These are phyloP conservation scores for Glaucopsyche alexis DNA, from an alignment of 2,888 invertebrate species.

Conservation along the genomic window DNA sequence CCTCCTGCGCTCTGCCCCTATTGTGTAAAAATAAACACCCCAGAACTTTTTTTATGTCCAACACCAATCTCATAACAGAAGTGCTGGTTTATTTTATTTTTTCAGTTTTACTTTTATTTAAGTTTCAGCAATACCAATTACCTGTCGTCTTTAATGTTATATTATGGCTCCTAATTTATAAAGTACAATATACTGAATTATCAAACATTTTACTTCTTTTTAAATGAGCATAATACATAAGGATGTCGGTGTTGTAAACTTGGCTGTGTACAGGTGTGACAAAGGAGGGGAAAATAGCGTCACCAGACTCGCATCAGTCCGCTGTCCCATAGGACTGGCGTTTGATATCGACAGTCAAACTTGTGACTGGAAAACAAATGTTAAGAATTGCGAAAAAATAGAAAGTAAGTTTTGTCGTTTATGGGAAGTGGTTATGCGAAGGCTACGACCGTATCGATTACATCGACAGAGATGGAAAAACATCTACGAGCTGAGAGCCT, in stretches of 20 bases:
- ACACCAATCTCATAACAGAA: not conserved
- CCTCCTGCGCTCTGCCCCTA: not conserved
- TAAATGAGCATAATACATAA: not conserved
- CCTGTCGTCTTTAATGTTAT: not conserved
- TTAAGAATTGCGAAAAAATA: slow-evolving; percentile 95
- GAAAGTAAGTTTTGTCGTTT: slow-evolving; percentile 90
- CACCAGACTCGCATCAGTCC: slow-evolving; percentile 92
- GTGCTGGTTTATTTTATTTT: no score
- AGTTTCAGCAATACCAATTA: not conserved
- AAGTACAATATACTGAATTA: not conserved
- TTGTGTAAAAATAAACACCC: not conserved
- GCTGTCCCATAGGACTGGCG: slow-evolving; percentile 93
- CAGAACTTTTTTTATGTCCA: not conserved
- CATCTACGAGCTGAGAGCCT: slow-evolving; percentile 52
- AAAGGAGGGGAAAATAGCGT: slow-evolving; percentile 92
- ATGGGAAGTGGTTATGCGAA: slow-evolving; percentile 69
- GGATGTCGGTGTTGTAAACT: slow-evolving; percentile 49
- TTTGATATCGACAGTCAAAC: slow-evolving; percentile 97
- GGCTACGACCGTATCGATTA: slow-evolving; percentile 61
- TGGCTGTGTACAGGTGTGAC: slow-evolving; percentile 90
- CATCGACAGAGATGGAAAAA: slow-evolving; percentile 42
- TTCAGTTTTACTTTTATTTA: no score
- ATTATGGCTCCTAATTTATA: not conserved
- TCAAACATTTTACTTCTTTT: no score
- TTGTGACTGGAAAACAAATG: slow-evolving; percentile 97